Base-by-base conservation (phyloP, 2,888 invertebrate genomes). In the Ophraella communa region DNA sequence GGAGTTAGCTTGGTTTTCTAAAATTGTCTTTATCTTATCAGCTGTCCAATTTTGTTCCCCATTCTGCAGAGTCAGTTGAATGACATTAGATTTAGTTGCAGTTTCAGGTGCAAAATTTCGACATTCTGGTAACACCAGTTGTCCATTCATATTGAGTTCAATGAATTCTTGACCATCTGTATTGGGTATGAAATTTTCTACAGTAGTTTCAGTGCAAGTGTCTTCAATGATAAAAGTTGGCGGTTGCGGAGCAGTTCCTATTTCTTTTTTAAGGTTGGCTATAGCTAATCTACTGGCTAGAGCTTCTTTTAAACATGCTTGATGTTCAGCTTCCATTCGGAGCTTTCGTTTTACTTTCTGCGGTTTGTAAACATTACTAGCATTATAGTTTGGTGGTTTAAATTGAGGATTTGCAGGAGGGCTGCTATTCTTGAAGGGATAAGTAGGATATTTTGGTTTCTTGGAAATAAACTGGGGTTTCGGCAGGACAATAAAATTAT, bases 181-280 rank as follows among this genome's bases (percentile, higher is more conserved):
- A 3, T 73, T 70, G 0, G 81, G 79, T 10, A 81, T 80, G 59
- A 81, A 81, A 72, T 80, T 81, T 67, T 81, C 81, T 1, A 81
- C 80, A 0, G 81, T 81, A 3, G 81, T 80, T 74, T 81, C 80
- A 5, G 80, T 79, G 62, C 78, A 81, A 24, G 79, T 76, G 60
- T 82, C 81, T 65, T 82, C 81, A 20, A 82, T 80, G n/a, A 82
- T 80, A 64, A 82, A 82, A 2, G 68, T 74, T 63, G 77, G 77
- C 7, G 80, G 77, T 68, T 80, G 79, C 3, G 80, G 76, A 3
- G 80, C 77, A 3, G 73, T 73, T 2, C 80, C 80, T 60, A 84
- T 77, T 68, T 83, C 83, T 72, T 83, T 83, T 65, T 83, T 81
- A 45, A 84, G 72, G 64, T 80, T 81, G 64, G 83, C 83, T 53